Conservation (phyloP, 2,888 invertebrate genomes). For the Rhagonycha lutea region DNA sequence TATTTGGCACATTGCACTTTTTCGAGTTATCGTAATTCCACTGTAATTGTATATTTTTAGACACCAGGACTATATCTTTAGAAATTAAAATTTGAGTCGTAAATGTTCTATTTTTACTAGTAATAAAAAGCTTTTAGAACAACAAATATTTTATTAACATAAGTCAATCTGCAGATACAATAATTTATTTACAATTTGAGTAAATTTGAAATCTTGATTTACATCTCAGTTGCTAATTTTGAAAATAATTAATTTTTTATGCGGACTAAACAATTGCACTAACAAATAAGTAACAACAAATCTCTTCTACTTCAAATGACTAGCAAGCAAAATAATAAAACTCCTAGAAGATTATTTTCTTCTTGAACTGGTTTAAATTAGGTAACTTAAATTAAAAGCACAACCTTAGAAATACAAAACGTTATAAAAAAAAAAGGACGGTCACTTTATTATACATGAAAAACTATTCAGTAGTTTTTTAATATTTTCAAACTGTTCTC, state of each 20-base stretch:
- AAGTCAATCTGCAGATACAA: neutral
- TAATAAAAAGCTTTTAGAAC: neutral
- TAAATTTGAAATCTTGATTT: neutral
- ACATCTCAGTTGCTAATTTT: neutral
- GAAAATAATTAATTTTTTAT: neutral
- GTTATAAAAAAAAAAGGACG: neutral
- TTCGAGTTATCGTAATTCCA: too few species aligned
- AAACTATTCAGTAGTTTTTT: neutral
- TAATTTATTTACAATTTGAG: neutral
- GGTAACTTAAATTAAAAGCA: neutral
- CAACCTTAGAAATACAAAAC: neutral
- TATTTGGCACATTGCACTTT: too few species aligned
- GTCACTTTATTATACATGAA: neutral
- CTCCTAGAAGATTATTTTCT: neutral
- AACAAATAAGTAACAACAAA: neutral
- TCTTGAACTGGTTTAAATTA: neutral
- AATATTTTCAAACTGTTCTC: neutral
- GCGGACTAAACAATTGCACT: neutral
- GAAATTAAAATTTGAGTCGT: too few species aligned
- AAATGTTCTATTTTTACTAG: too few species aligned
- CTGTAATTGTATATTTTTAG: too few species aligned
- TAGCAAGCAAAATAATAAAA: neutral
- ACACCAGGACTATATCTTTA: too few species aligned
- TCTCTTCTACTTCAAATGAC: neutral
- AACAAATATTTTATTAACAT: neutral